Percentiles rank a stretch among this genome's conserved stretches.
Conservation (phyloP, 2,888 invertebrate genomes). For the Calameuta idolon region DNA sequence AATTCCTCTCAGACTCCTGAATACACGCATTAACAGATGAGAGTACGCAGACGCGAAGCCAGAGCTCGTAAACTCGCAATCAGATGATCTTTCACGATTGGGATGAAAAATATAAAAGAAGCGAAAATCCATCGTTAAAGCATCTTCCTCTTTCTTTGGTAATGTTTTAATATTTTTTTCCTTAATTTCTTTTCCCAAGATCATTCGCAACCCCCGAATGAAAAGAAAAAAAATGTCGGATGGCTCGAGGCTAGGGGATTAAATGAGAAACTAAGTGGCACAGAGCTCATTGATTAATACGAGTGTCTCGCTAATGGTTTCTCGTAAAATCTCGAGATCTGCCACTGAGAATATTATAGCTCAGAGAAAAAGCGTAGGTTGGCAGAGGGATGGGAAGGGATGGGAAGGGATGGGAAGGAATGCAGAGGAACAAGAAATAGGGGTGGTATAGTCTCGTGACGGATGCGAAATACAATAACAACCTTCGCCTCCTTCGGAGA, state of each 20-base stretch:
- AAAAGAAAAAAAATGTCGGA: not conserved
- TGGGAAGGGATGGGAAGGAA: constrained; percentile 27
- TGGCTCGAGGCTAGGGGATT: too few relatives aligned
- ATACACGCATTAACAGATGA: not conserved
- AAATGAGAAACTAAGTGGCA: constrained; percentile 23
- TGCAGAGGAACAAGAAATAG: too few relatives aligned
- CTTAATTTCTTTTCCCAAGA: too few relatives aligned
- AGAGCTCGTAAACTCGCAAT: not conserved
- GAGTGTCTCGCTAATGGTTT: constrained; percentile 42
- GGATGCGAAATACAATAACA: too few relatives aligned
- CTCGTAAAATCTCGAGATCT: constrained; percentile 10
- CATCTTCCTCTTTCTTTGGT: not conserved
- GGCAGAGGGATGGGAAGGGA: constrained; percentile 26
- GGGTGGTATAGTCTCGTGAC: too few relatives aligned
- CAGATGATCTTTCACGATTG: not conserved
- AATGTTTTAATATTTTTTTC: too few relatives aligned
- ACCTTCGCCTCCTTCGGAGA: too few relatives aligned
- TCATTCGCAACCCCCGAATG: not conserved
- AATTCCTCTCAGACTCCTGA: not conserved
- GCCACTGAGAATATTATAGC: constrained; percentile 22
- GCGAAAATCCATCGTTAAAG: not conserved
- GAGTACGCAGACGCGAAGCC: not conserved
- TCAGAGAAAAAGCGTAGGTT: not conserved
- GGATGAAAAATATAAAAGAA: not conserved
- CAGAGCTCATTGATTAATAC: constrained; percentile 38